Evolutionary conservation across 2,888 invertebrate genomes (phyloP).

Genomic region (Sminthurides aquaticus): DNA sequence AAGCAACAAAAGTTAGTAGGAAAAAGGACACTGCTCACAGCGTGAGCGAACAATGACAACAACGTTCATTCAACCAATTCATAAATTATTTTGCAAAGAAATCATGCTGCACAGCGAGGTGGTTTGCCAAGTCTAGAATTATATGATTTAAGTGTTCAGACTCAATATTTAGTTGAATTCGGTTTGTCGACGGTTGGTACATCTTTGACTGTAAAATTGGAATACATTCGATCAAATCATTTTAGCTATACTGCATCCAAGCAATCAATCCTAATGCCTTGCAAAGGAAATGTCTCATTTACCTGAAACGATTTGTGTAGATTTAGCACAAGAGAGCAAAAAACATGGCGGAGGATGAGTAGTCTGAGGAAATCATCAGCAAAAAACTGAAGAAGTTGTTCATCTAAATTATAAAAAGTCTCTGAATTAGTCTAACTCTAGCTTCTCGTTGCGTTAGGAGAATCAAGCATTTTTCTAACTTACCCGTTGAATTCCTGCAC

Average conservation of each 20-base stretch:
- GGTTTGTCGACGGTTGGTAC: conserved; percentile 15
- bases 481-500: conserved; percentile 17
- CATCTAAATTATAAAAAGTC: conserved; percentile 42
- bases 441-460: neutral
- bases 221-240: no score
- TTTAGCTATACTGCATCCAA: neutral
- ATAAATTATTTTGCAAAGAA: conserved; percentile 20
- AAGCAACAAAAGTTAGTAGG: no score
- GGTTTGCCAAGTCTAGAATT: conserved; percentile 19
- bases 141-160: conserved; percentile 22
- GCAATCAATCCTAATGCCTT: neutral
- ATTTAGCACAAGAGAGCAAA: conserved; percentile 83
- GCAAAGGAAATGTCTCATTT: neutral
- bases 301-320: conserved; percentile 67
- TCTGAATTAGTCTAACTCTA: neutral
- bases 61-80: no score
- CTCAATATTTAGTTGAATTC: conserved; percentile 15
- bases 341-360: conserved; percentile 78
- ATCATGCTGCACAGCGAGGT: conserved; percentile 21
- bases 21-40: no score
- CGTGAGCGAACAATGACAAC: no score
- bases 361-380: conserved; percentile 90
- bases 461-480: neutral
- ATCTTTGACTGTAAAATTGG: conserved; percentile 18
- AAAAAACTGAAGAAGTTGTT: conserved; percentile 67